Conservation (phyloP, 2,888 invertebrate genomes). For the Clistopyga incitator region DNA sequence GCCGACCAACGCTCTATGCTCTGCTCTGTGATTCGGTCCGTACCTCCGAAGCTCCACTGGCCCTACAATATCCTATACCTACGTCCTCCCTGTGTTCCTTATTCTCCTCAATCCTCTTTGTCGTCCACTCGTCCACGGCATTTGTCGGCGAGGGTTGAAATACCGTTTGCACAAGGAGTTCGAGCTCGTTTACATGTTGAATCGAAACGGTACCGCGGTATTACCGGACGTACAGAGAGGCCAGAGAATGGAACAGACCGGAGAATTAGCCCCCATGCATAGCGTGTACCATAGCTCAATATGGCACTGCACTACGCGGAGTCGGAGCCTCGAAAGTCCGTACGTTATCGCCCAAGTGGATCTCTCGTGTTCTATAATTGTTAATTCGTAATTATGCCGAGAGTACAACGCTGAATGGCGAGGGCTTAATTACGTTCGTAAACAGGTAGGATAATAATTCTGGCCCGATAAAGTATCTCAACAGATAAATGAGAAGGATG, state of each 20-base stretch:
- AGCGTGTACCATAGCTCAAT: not conserved
- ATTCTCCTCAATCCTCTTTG: constrained; percentile 18
- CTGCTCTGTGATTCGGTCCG: constrained; percentile 28
- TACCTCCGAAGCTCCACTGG: constrained; percentile 48
- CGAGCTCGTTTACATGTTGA: constrained; percentile 75
- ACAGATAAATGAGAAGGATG: no score
- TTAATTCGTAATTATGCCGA: not conserved
- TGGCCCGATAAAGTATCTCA: no score
- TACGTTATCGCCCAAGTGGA: not conserved
- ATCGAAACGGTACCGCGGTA: constrained; percentile 67
- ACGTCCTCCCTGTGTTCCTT: constrained; percentile 31
- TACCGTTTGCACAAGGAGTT: constrained; percentile 75
- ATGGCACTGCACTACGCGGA: not conserved
- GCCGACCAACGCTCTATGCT: constrained; percentile 7
- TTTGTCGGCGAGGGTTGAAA: constrained; percentile 62
- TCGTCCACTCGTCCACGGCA: constrained; percentile 20
- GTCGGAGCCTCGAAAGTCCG: not conserved
- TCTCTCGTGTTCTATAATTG: not conserved
- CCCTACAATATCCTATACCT: constrained; percentile 27
- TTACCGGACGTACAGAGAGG: constrained; percentile 39
- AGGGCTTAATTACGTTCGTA: not conserved
- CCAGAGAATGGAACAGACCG: constrained; percentile 52
- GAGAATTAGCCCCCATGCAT: constrained; percentile 17
- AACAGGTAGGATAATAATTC: not conserved
- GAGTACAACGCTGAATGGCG: not conserved